A percentile compares a stretch with the other conserved stretches of the same genome.
These are phyloP conservation scores for Coelopa pilipes DNA, from an alignment of 2,888 invertebrate genomes.

Conservation along the genomic window DNA sequence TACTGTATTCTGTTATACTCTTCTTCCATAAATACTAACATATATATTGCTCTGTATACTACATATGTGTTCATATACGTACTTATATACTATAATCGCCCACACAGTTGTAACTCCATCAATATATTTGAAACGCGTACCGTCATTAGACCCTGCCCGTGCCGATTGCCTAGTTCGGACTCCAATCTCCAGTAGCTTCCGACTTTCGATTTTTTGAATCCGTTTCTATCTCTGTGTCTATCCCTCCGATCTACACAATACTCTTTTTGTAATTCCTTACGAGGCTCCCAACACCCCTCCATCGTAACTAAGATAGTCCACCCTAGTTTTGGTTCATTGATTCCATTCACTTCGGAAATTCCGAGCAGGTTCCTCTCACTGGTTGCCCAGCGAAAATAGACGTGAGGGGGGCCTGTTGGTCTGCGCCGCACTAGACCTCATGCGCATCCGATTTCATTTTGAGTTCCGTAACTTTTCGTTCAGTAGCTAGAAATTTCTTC, in stretches of 20 bases:
- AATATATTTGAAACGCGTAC: background rate
- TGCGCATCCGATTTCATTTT: background rate
- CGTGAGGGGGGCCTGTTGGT: too few species aligned
- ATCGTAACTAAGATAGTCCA: too few species aligned
- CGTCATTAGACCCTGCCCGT: background rate
- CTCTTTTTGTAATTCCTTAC: too few species aligned
- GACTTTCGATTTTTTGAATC: too few species aligned
- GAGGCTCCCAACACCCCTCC: too few species aligned
- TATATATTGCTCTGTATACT: slow-evolving; percentile 1
- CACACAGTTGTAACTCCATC: background rate
- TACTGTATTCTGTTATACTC: background rate
- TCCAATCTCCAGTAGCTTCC: too few species aligned
- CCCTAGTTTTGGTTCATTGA: background rate
- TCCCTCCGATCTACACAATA: too few species aligned
- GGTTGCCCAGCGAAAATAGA: too few species aligned
- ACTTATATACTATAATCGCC: background rate
- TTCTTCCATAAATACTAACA: background rate
- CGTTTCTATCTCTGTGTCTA: too few species aligned
- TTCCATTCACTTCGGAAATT: background rate
- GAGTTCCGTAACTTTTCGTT: slow-evolving; percentile 9
- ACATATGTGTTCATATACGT: background rate
- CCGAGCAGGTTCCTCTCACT: background rate
- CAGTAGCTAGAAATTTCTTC: slow-evolving; percentile 15
- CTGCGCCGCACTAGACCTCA: background rate
- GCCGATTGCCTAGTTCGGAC: background rate